Evolutionary conservation across 1,140 invertebrate genomes (phyloP).

Genomic region (Gonatopus flavifemur): DNA sequence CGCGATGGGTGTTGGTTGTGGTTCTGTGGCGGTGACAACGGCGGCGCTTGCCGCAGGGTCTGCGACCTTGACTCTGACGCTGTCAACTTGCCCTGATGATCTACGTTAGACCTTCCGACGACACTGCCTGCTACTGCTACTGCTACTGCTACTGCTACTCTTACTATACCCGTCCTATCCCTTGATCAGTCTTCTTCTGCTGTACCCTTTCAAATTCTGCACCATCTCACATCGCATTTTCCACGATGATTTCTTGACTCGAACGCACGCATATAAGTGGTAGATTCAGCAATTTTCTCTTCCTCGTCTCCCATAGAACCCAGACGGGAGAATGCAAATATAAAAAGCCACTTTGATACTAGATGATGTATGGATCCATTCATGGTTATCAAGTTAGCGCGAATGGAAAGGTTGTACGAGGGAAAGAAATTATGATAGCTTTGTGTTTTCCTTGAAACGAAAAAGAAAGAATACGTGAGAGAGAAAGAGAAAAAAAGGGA

Average conservation of each 20-base stretch:
- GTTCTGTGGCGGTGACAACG: conserved; percentile 21
- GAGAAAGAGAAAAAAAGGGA: background rate
- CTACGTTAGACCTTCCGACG: conserved; percentile 33
- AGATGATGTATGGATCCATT: too few relatives aligned
- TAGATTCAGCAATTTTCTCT: too few relatives aligned
- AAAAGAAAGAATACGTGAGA: background rate
- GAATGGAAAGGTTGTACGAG: background rate
- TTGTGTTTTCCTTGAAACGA: too few relatives aligned
- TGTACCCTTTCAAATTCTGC: conserved; percentile 4
- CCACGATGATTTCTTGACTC: background rate
- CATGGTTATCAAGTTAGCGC: conserved; percentile 14
- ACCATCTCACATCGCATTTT: background rate
- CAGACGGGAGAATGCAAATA: too few relatives aligned
- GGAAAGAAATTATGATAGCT: too few relatives aligned
- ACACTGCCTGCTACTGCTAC: conserved; percentile 4
- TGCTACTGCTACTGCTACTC: background rate
- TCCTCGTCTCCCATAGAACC: background rate
- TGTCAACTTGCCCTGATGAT: conserved; percentile 41
- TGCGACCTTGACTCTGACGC: conserved; percentile 50
- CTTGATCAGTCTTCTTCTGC: background rate
- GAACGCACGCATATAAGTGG: too few relatives aligned
- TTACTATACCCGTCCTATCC: background rate
- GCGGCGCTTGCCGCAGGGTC: conserved; percentile 29
- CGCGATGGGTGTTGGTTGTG: conserved; percentile 11
- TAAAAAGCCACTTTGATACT: too few relatives aligned